These are phyloP conservation scores for Aphaenogaster ashmeadi DNA, from an alignment of 1,140 invertebrate genomes.

Conservation along the genomic window DNA sequence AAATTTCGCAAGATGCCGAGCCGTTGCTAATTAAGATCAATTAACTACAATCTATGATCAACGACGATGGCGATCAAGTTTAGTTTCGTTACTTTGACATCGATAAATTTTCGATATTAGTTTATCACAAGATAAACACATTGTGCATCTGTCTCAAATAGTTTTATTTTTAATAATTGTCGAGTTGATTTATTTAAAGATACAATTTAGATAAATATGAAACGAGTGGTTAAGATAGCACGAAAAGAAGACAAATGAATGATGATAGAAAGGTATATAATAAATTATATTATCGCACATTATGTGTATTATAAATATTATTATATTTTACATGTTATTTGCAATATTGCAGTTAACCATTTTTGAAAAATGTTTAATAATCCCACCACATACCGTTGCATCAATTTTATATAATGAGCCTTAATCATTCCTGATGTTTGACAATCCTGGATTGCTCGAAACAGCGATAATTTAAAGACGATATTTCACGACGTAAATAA, in stretches of 20 bases:
- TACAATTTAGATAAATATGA: background rate
- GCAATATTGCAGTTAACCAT: background rate
- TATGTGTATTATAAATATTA: background rate
- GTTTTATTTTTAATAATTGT: background rate
- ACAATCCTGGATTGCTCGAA: background rate
- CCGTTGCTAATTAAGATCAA: conserved; percentile 45
- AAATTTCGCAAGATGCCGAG: conserved; percentile 29
- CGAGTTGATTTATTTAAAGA: background rate
- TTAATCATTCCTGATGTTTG: background rate
- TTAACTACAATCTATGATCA: conserved; percentile 6
- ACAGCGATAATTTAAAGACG: background rate
- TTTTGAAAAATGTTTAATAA: background rate
- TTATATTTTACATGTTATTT: background rate
- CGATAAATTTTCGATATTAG: background rate
- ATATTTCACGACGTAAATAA: conserved; percentile 17
- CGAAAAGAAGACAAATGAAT: background rate
- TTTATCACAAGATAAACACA: background rate
- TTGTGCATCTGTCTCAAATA: background rate
- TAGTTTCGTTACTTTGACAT: background rate
- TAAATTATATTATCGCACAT: background rate
- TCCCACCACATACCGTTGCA: background rate
- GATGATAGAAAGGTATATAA: background rate
- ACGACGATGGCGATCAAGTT: background rate
- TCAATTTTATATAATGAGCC: background rate
- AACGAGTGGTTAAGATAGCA: background rate